phyloP scores from a whole-genome alignment of 2,113 vertebrate genomes.

The Scopus umbretta region DNA sequence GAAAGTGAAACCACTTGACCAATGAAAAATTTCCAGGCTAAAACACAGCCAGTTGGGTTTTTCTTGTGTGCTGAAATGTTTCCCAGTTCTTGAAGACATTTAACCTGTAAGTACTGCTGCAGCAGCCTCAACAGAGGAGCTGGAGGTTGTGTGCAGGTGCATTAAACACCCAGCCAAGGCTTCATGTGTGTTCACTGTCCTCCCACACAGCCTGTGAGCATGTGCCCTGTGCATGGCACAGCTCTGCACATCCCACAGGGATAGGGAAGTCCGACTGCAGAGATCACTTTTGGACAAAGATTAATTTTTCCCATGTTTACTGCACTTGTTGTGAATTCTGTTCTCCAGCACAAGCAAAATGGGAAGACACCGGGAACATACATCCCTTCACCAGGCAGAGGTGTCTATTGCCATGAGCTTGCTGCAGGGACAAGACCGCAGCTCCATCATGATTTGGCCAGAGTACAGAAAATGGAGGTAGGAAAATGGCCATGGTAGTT shows the following conservation, averaged over 20 bases:
- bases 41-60: not conserved
- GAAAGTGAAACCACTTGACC: not conserved
- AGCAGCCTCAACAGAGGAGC: not conserved
- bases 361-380: not conserved
- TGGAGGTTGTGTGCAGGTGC: not conserved
- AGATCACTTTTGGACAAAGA: not conserved
- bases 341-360: not conserved
- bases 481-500: accelerated
- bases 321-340: not conserved
- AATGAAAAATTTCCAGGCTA: slow-evolving; percentile 27
- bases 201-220: not conserved
- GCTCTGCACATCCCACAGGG: not conserved
- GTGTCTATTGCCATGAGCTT: not conserved
- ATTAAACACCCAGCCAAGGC: not conserved
- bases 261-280: not conserved
- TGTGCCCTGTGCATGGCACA: not conserved
- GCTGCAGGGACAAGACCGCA: accelerated
- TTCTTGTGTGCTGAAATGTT: not conserved
- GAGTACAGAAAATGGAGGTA: not conserved
- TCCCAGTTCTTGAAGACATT: not conserved
- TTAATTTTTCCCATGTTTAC: not conserved
- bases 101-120: not conserved
- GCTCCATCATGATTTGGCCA: not conserved
- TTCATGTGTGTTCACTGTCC: accelerated
- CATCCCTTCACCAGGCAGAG: not conserved